Evolutionary conservation across 1,140 invertebrate genomes (phyloP), one percentile per base, ranked within the genome.

Genomic region (Babylonia areolata): DNA sequence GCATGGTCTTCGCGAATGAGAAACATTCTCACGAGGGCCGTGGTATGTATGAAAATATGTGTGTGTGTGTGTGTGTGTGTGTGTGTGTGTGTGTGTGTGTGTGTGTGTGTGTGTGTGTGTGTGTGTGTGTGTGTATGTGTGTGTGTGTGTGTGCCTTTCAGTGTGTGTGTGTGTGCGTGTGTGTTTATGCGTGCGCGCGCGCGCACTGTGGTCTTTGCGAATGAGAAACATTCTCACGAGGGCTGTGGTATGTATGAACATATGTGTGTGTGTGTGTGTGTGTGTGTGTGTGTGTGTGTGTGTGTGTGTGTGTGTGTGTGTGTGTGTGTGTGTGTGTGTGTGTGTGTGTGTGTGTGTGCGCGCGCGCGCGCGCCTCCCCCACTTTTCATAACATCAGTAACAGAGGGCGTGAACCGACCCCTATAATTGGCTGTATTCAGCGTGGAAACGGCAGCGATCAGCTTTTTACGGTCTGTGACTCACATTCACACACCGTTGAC

Each of bases 151-250:
- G 73, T 39, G 73, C 35, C 15, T 39, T 12, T 75, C 15, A 12
- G 73, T 75, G 73, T 39, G 73, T 75, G 73, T 39, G 37, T 75
- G 37, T 75, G 73, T 75, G 73, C 35, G 73, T 75, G 73, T 75
- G 73, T 75, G 73, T 75, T n/a, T 75, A 33, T 75, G 73, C 28
- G 69, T 71, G 69, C 33, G 69, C 28, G 69, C 33, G n/a, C n/a
- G n/a, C n/a, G n/a, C n/a, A n/a, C n/a, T n/a, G n/a, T n/a, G n/a
- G n/a, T n/a, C n/a, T n/a, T n/a, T n/a, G n/a, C n/a, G n/a, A n/a
- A n/a, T n/a, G n/a, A n/a, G n/a, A n/a, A n/a, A n/a, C n/a, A n/a
- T n/a, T n/a, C n/a, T n/a, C n/a, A n/a, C n/a, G n/a, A n/a, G n/a
- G n/a, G n/a, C n/a, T n/a, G n/a, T n/a, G n/a, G 46, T 51, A 17